Conservation (phyloP, 2,113 vertebrate species). For the Ondatra zibethicus region DNA sequence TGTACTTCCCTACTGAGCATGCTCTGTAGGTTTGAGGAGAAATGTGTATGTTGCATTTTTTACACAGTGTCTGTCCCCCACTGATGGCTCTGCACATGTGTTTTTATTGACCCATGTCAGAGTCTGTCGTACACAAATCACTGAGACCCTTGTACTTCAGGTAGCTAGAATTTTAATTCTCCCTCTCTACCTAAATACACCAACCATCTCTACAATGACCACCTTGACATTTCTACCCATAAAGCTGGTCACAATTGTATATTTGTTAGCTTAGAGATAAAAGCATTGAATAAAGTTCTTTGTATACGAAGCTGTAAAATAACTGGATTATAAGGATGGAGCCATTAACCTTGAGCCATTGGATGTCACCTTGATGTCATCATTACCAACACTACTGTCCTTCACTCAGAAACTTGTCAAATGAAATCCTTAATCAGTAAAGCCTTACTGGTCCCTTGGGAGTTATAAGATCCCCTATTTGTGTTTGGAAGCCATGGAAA, state of each 20-base stretch:
- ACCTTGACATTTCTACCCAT: neutral
- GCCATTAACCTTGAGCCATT: neutral
- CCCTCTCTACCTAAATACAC: neutral
- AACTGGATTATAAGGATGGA: neutral
- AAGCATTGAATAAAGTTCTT: neutral
- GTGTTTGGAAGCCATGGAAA: neutral
- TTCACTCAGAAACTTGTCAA: neutral
- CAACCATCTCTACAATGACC: neutral
- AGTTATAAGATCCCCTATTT: neutral
- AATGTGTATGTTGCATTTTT: neutral
- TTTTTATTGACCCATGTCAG: neutral
- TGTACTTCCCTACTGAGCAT: neutral
- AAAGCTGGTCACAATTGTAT: neutral
- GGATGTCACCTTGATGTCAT: neutral
- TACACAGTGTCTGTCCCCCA: neutral
- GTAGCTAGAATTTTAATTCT: neutral
- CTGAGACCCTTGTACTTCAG: neutral
- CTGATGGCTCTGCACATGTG: neutral
- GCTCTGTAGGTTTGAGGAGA: neutral
- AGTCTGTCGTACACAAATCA: neutral
- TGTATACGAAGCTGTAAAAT: neutral
- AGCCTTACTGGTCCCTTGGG: neutral
- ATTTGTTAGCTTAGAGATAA: neutral
- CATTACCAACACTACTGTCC: neutral
- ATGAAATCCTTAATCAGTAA: neutral